Base-by-base conservation (phyloP, 2,113 vertebrate species). In the Thalassarche chlororhynchos region DNA sequence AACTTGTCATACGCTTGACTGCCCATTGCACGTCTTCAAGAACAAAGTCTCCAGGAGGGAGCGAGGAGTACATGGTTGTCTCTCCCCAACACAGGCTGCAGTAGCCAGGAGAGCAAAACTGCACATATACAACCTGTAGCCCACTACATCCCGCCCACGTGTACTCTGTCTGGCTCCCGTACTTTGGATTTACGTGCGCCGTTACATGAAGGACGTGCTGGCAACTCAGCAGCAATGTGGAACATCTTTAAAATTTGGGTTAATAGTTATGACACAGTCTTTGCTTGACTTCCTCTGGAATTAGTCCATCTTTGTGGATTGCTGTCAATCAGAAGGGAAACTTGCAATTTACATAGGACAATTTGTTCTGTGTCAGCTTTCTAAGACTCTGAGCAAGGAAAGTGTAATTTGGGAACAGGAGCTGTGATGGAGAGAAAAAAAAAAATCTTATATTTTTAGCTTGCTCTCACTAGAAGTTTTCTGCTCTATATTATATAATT, bases 301-400 rank as follows among this genome's bases (percentile, higher is more conserved):
- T 96, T 95, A 97, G 89, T 95, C 89, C 93, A 96, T 93, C 84
- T 96, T 97, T 96, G 89, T 96, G 57, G 95, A 93, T 87, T 80
- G 87, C 93, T 96, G 89, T 96, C 95, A 97, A 80, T 97, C 95
- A 93, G 87, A 71, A 77, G 21, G 54, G 62, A 95, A 97, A 91
- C 81, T 91, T 96, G 81, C 42, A 96, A 97, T 96, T 96, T 96
- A 95, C 95, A 96, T 95, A 96, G 96, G 95, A 97, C 93, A 91
- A 87, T 95, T 97, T 97, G 89, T 97, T 97, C 94, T 94, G 78
- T 96, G 96, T 96, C 96, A 96, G 93, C 96, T 97, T 94, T 96
- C 94, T 93, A 80, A 92, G 91, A 79, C 92, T 95, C 84, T 55
- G 75, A 95, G 89, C 89, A 96, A 95, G 89, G 93, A 91, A 95